Conservation (phyloP, 2,888 invertebrate species). For the Aphodius granarius region DNA sequence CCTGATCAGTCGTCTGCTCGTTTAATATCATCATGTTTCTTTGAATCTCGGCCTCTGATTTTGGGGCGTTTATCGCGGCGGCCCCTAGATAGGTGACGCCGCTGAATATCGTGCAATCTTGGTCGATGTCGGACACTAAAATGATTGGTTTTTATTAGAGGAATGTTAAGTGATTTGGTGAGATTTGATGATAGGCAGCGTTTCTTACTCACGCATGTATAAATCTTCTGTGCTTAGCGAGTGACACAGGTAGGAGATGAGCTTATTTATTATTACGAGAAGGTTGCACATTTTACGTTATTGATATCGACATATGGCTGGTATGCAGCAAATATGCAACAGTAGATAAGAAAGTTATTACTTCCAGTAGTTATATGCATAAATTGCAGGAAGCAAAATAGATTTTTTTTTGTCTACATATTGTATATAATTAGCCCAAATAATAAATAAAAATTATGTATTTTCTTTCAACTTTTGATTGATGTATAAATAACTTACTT, state of each 20-base stretch:
- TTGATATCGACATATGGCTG: background rate
- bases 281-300: background rate
- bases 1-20: slow-evolving; percentile 69
- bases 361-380: too few species aligned
- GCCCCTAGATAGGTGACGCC: slow-evolving; percentile 93
- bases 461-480: too few species aligned
- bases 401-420: too few species aligned
- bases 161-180: background rate
- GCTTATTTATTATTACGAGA: background rate
- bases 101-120: slow-evolving; percentile 89
- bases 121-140: slow-evolving; percentile 78
- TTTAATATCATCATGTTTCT: slow-evolving; percentile 91
- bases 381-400: too few species aligned
- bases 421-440: too few species aligned
- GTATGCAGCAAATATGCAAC: background rate
- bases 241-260: background rate
- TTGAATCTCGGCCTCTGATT: slow-evolving; percentile 90
- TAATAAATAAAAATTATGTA: too few species aligned
- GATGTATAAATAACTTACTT: too few species aligned
- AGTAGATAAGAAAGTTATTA: background rate
- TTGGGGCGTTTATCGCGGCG: slow-evolving; percentile 87
- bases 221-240: background rate
- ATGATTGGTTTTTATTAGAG: slow-evolving; percentile 14
- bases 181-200: background rate
- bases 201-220: background rate